phyloP scores from a whole-genome alignment of 2,113 vertebrate genomes.

The Sinocyclocheilus anshuiensis region DNA sequence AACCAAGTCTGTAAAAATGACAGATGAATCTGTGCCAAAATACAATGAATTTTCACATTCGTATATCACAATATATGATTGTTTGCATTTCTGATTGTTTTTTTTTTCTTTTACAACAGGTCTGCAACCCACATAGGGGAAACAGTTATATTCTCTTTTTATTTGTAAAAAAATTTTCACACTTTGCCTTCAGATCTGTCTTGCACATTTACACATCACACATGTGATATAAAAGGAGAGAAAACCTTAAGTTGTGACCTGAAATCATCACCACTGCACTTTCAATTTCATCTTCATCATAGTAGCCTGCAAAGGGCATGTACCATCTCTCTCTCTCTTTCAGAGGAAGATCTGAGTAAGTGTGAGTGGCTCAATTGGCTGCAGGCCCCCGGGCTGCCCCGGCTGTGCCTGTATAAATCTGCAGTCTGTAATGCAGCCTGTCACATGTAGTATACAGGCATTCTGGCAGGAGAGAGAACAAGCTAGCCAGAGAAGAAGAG shows the following conservation, averaged over 20 bases:
- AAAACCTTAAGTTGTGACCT: neutral
- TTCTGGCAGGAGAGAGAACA: slow-evolving; percentile 65
- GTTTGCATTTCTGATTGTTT: neutral
- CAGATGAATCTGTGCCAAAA: too few relatives aligned
- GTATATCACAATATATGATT: too few relatives aligned
- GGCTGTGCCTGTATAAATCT: slow-evolving; percentile 69
- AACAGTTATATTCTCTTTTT: neutral
- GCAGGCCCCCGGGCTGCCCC: slow-evolving; percentile 71
- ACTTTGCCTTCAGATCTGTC: neutral
- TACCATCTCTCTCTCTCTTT: neutral
- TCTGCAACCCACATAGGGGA: neutral
- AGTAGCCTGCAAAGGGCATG: slow-evolving; percentile 9
- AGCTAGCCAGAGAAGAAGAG: slow-evolving; percentile 18
- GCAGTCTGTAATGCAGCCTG: slow-evolving; percentile 73
- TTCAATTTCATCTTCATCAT: neutral
- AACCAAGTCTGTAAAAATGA: too few relatives aligned
- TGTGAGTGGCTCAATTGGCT: slow-evolving; percentile 70
- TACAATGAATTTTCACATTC: too few relatives aligned
- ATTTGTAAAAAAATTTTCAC: neutral
- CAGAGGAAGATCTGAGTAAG: slow-evolving; percentile 77
- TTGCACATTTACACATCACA: neutral
- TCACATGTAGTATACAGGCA: slow-evolving; percentile 77
- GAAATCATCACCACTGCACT: neutral
- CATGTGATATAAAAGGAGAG: neutral
- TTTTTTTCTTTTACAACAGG: neutral